Percentiles rank a stretch among this genome's conserved stretches.
Evolutionary conservation across 1,140 invertebrate species (phyloP).

Genomic region (Oryzaephilus surinamensis): DNA sequence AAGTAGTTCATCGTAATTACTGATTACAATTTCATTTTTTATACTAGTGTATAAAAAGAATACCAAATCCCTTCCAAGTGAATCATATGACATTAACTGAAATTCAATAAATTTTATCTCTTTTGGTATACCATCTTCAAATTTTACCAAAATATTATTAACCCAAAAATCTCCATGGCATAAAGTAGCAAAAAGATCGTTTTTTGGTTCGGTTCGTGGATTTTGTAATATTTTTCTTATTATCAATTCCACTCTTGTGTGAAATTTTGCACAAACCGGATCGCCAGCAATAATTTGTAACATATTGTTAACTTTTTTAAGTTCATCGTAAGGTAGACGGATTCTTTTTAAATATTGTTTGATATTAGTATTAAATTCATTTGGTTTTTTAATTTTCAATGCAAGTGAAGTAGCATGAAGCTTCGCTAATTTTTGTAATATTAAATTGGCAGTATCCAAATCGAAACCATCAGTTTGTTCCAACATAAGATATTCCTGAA

Average conservation of each 20-base stretch:
- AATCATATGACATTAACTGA: conserved; percentile 42
- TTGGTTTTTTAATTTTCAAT: conserved; percentile 31
- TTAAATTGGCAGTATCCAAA: conserved; percentile 27
- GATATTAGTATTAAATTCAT: conserved; percentile 35
- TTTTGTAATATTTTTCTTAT: neutral
- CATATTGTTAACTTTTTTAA: neutral
- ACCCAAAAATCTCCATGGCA: conserved; percentile 21
- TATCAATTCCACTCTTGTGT: no score
- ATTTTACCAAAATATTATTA: conserved; percentile 44
- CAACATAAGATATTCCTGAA: conserved; percentile 25
- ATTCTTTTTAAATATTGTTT: conserved; percentile 5
- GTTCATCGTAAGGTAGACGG: no score
- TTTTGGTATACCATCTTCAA: conserved; percentile 31
- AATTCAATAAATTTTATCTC: conserved; percentile 49
- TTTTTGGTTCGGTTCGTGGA: neutral
- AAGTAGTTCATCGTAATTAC: conserved; percentile 37
- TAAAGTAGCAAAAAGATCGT: conserved; percentile 17
- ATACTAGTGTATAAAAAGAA: conserved; percentile 46
- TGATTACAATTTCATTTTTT: conserved; percentile 30
- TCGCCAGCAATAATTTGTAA: neutral
- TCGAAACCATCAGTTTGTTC: conserved; percentile 31
- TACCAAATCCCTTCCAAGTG: conserved; percentile 41
- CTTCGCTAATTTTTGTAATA: conserved; percentile 31
- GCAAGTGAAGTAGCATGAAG: conserved; percentile 37
- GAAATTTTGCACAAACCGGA: neutral